A percentile compares a stretch with the other conserved stretches of the same genome.
Evolutionary conservation across 2,888 invertebrate genomes (phyloP).

Genomic region (Blastobasis adustella): DNA sequence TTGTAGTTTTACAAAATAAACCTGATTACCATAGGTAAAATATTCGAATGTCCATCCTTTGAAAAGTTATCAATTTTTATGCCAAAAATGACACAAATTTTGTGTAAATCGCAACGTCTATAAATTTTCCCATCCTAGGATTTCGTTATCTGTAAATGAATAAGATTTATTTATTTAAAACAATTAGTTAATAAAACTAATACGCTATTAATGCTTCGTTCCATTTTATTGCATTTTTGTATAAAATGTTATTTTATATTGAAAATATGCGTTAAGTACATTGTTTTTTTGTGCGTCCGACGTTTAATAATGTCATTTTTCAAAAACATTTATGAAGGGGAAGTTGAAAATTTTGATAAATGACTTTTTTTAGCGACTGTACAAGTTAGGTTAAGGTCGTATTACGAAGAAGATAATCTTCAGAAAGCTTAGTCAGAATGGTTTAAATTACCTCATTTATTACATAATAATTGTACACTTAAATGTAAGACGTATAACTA

Average conservation of each 20-base stretch:
- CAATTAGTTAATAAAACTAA: constrained; percentile 33
- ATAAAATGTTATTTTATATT: constrained; percentile 63
- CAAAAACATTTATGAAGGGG: constrained; percentile 5
- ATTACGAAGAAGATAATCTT: constrained; percentile 34
- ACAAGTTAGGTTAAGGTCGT: constrained; percentile 26
- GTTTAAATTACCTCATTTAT: constrained; percentile 72
- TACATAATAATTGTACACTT: constrained; percentile 21
- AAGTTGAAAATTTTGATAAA: constrained; percentile 19
- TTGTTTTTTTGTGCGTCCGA: constrained; percentile 37
- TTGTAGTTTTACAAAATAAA: no score
- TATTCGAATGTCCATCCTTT: no score
- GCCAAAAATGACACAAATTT: constrained; percentile 22
- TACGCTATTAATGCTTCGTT: constrained; percentile 49
- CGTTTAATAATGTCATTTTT: constrained; percentile 18
- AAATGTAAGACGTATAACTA: neutral
- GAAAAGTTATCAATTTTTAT: constrained; percentile 4
- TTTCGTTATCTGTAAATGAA: constrained; percentile 56
- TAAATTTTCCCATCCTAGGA: constrained; percentile 56
- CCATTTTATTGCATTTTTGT: constrained; percentile 69
- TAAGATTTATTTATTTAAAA: constrained; percentile 57
- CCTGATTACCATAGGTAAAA: no score
- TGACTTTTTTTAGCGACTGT: constrained; percentile 28
- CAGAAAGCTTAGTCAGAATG: constrained; percentile 62
- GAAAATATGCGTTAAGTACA: constrained; percentile 55
- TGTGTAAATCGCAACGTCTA: constrained; percentile 7